Base-by-base conservation (phyloP, 2,797 vertebrate species). In the Taeniopygia guttata region DNA sequence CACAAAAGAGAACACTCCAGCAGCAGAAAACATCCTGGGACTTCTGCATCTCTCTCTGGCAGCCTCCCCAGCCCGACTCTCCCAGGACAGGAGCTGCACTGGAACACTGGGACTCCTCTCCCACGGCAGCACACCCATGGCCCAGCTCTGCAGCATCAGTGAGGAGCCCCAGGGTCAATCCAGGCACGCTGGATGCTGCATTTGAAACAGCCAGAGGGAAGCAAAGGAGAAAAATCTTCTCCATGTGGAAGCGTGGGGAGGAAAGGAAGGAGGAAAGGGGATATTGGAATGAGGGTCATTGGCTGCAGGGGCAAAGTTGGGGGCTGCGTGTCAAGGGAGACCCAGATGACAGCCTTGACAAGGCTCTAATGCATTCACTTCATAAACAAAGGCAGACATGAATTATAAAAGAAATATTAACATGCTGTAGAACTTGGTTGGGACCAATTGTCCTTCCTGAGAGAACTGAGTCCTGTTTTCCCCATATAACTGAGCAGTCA, bases 21-120 rank as follows among this genome's bases (percentile, higher is more conserved):
- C 84, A 58, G 81, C 55, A 75, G 74, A 18, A 68, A 55, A 55
- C 0, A 1, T 52, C 38, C 60, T 45, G 3, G 5, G 36, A 32
- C 54, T 67, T 26, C 16, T 55, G 27, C 75, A 52, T 23, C 52
- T 42, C 59, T 27, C 20, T 30, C 66, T 1, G 1, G 13, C 36
- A 2, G 0, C 45, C 13, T 70, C 34, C 42, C 42, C 13, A 45
- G 49, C 42, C 40, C 0, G 0, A n/a, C 11, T 54, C 10, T 49
- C 55, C 48, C 0, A 1, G 48, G 54, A 56, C 43, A 74, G 69
- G 51, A 66, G 32, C 27, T 74, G 13, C 45, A 5, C 1, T 34
- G 42, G 25, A 16, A 42, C 26, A 63, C 0, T 55, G 38, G 32
- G 45, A 29, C 11, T 74, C 22, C 18, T 55, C 34, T 70, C 32